Conservation (phyloP, 2,888 invertebrate species). For the Mantis religiosa region DNA sequence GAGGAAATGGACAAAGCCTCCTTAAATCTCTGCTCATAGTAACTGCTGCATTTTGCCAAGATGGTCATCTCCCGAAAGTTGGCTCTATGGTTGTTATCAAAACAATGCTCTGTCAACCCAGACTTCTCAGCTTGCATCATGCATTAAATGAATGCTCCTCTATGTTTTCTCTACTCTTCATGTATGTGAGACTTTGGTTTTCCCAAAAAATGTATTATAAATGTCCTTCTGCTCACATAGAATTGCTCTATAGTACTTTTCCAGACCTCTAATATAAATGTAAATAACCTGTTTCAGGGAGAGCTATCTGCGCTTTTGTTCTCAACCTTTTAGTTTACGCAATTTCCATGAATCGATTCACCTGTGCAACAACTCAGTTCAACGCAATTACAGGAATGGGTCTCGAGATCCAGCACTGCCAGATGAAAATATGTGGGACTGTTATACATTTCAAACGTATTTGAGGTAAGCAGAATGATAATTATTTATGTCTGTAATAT, state of each 20-base stretch:
- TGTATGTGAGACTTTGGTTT: no score
- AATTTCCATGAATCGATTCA: constrained; percentile 91
- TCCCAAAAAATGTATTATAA: no score
- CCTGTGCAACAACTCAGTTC: constrained; percentile 89
- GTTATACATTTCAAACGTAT: constrained; percentile 64
- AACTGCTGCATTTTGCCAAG: no score
- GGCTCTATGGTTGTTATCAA: no score
- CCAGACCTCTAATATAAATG: neutral
- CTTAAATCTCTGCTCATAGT: no score
- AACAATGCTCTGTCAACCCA: no score
- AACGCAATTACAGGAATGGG: constrained; percentile 76
- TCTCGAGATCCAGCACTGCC: constrained; percentile 69
- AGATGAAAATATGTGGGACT: constrained; percentile 79
- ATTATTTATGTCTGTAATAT: neutral
- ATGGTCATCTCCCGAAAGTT: no score
- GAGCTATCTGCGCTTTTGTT: constrained; percentile 88
- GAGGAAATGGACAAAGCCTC: no score
- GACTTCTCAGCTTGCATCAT: no score
- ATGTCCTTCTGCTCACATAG: no score
- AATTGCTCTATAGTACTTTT: neutral
- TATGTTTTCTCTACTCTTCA: no score
- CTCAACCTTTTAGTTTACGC: constrained; percentile 78
- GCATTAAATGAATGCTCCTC: no score
- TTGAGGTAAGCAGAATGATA: constrained; percentile 50
- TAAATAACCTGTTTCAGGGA: constrained; percentile 57